Evolutionary conservation across 2,113 vertebrate genomes (phyloP), one percentile per base, ranked within the genome.

Genomic region (Pithys albifrons): DNA sequence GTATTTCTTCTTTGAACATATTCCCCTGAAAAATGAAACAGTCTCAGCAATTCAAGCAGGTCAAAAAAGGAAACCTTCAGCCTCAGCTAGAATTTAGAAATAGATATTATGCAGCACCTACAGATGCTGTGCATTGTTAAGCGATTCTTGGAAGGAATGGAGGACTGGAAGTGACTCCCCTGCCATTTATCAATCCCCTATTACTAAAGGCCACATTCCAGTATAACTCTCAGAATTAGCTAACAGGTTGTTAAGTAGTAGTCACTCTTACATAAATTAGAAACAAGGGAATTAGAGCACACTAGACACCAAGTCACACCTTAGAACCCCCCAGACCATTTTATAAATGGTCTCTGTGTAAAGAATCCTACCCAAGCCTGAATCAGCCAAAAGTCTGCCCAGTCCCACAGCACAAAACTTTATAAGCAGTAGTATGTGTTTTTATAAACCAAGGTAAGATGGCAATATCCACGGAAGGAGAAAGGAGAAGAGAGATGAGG

Each of bases 1-100:
- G 24, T 62, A 87, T 81, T 93, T 85, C 61, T 66, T 77, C 67
- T 79, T 76, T 74, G 59, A 91, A 84, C 13, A 2, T 37, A n/a
- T 29, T 75, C 27, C 39, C 62, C 61, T 23, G 7, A 75, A 45
- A 92, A 81, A 87, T 41, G 70, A 91, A 91, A 89, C 43, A 55
- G 81, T 51, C 22, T 77, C 61, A 81, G 65, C 49, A 91, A 41
- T 55, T 77, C 69, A 9, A 3, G 12, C 25, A 92, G 49, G 76
- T 82, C n/a, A 27, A 81, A 74, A 79, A 80, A 74, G 66, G 54
- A 86, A 84, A 92, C 49, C 9, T 58, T 75, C 65, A 76, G 73
- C 65, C 80, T 65, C 80, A 85, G 48, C 31, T 93, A 80, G 54
- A 94, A 78, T 91, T 94, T 89, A 91, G 91, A 89, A 95, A 69